phyloP scores from a whole-genome alignment of 2,797 vertebrate genomes.

The Steatocranus sp. region DNA sequence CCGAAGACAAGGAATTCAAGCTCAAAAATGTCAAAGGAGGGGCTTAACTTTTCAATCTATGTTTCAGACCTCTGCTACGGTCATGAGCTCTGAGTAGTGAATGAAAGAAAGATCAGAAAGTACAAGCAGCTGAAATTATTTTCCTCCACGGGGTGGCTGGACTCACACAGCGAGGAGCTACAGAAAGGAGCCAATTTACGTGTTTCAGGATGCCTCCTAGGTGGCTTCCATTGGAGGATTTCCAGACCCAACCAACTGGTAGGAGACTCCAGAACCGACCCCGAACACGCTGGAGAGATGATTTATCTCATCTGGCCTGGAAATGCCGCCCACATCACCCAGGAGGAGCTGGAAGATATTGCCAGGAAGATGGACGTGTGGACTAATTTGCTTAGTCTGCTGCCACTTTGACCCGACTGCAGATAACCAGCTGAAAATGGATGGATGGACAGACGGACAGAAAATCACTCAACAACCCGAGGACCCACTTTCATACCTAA shows the following conservation, averaged over 20 bases:
- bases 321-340: not conserved
- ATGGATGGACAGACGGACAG: not conserved
- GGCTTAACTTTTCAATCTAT: not conserved
- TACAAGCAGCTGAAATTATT: not conserved
- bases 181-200: not conserved
- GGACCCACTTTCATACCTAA: not conserved
- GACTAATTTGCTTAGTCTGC: not conserved
- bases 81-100: not conserved
- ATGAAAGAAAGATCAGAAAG: not conserved
- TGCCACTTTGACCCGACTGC: not conserved
- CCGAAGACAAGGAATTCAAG: not conserved
- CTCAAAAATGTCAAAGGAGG: not conserved
- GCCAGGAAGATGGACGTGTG: not conserved
- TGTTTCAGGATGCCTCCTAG: not conserved
- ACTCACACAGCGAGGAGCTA: not conserved
- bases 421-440: not conserved
- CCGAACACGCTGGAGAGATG: not conserved
- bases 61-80: not conserved
- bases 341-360: not conserved
- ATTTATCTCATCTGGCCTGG: not conserved
- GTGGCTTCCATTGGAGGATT: not conserved
- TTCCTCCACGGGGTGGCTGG: not conserved
- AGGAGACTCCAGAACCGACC: not conserved
- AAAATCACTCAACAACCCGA: not conserved
- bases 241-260: not conserved